Evolutionary conservation across 1,140 invertebrate species (phyloP), one percentile per base, ranked within the genome.

Genomic region (Idris sp.): DNA sequence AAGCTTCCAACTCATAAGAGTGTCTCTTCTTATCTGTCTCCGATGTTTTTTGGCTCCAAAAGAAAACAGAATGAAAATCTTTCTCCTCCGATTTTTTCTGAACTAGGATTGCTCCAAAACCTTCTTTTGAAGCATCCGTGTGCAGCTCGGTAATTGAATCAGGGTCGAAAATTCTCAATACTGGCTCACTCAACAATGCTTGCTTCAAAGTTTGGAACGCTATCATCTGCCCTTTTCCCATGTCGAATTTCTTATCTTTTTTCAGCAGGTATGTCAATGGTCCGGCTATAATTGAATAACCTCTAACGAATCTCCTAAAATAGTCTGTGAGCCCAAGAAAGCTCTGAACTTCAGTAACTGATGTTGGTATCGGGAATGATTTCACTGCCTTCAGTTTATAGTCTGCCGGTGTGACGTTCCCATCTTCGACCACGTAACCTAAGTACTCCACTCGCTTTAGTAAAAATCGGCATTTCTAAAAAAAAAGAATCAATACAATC

Each of bases 401-500:
- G 11, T 9, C 13, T 3, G 38, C 7, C 4, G 38, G 38, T 3
- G 8, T 40, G 2, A 40, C 18, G 1, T 13, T 19, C 1, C 18
- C 38, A 22, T 22, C 8, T 11, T 10, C 18, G 0, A 40, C n/a
- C 1, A 40, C 11, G 10, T 40, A 11, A n/a, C 38, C 38, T 4
- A 40, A 7, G 11, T 10, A 40, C n/a, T 40, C 38, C 1, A 40
- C 10, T 2, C 7, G 4, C 1, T 13, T 22, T 8, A 22, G 38
- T 5, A 40, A 11, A 40, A 40, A 40, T 22, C 15, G 4, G 8
- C 38, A 40, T 11, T 38, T 53, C 36, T 38, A n/a, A n/a, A n/a
- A n/a, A n/a, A n/a, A 30, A n/a, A 30, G 28, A 4, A 4, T 30
- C 28, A 30, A 30, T 30, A n/a, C 9, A 9, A 9, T 30, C 28